phyloP scores from a whole-genome alignment of 2,113 vertebrate species.

The Tichodroma muraria region DNA sequence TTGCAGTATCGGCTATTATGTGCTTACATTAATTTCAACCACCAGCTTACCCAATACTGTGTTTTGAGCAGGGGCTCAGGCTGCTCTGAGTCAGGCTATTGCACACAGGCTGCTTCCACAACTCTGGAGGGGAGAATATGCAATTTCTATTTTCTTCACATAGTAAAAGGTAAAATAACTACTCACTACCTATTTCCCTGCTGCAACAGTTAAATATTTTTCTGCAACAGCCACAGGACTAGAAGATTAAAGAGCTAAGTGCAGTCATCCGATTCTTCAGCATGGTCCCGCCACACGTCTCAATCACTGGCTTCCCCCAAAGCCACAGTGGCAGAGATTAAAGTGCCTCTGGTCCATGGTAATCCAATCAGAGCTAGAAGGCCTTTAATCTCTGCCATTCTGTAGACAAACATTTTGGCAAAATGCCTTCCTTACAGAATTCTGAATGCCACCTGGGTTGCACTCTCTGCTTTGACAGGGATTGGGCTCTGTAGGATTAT shows the following conservation, averaged over 20 bases:
- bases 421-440: not conserved
- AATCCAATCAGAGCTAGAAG: constrained; percentile 63
- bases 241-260: constrained; percentile 36
- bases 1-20: not conserved
- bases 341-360: constrained; percentile 52
- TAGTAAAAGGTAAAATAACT: not conserved
- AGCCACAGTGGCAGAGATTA: constrained; percentile 47
- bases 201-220: constrained; percentile 42
- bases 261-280: constrained; percentile 37
- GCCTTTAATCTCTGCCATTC: constrained; percentile 39
- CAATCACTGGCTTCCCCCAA: constrained; percentile 20
- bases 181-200: not conserved
- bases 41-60: not conserved
- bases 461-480: not conserved
- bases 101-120: not conserved
- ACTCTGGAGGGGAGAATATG: not conserved
- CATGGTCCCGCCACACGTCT: not conserved
- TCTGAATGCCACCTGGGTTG: not conserved
- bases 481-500: not conserved
- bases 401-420: constrained; percentile 48
- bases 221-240: not conserved
- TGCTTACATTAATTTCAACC: not conserved
- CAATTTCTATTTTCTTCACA: not conserved
- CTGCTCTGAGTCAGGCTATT: not conserved
- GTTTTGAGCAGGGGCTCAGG: not conserved